These are phyloP conservation scores for Omphaloscelis lunosa DNA, from an alignment of 2,888 invertebrate species.

Conservation along the genomic window DNA sequence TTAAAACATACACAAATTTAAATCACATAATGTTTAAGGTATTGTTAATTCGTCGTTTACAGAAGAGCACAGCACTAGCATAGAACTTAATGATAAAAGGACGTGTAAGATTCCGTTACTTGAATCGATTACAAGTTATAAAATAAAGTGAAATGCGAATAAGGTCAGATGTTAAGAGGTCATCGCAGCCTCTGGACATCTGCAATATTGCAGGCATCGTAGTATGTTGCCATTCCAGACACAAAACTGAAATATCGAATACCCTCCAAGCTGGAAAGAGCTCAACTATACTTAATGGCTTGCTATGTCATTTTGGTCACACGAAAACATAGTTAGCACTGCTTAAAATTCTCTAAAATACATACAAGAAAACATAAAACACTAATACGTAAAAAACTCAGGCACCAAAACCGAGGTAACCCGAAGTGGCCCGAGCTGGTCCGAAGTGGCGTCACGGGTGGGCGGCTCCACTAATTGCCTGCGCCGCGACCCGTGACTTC, in stretches of 20 bases:
- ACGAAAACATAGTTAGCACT: background rate
- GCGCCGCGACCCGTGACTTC: constrained; percentile 78
- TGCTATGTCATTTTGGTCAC: background rate
- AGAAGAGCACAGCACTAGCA: too few relatives aligned
- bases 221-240: too few relatives aligned
- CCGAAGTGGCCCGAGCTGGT: constrained; percentile 71
- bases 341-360: background rate
- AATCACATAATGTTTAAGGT: too few relatives aligned
- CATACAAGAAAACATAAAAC: background rate
- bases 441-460: constrained; percentile 82
- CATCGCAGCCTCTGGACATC: background rate
- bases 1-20: too few relatives aligned
- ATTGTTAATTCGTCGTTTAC: too few relatives aligned
- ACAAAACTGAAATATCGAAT: background rate
- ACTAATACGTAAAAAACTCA: constrained; percentile 28
- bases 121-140: too few relatives aligned
- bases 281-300: background rate
- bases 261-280: background rate
- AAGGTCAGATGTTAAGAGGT: background rate
- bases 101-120: too few relatives aligned
- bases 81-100: too few relatives aligned
- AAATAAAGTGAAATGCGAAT: too few relatives aligned
- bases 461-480: constrained; percentile 81
- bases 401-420: constrained; percentile 55
- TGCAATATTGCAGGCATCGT: background rate